Percentiles rank a stretch among this genome's conserved stretches.
phyloP scores from a whole-genome alignment of 2,113 vertebrate genomes.

The Machaerirhynchus nigripectus region DNA sequence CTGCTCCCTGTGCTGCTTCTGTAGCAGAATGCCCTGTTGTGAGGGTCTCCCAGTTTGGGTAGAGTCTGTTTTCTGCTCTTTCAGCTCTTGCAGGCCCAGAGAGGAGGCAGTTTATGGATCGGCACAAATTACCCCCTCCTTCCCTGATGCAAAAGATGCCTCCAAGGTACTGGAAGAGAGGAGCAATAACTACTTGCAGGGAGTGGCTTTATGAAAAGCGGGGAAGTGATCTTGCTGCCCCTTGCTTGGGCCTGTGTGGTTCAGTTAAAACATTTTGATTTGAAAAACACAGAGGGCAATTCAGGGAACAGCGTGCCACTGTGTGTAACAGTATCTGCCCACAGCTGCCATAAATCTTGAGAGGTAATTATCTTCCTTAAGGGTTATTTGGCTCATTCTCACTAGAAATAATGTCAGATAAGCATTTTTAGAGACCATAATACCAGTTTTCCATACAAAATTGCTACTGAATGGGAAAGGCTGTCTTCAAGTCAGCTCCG shows the following conservation, averaged over 20 bases:
- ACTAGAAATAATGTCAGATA: background rate
- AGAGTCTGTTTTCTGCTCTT: background rate
- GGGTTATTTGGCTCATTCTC: background rate
- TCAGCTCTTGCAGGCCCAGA: background rate
- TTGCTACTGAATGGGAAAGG: background rate
- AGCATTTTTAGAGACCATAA: background rate
- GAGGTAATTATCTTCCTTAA: constrained; percentile 13
- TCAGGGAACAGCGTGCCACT: background rate
- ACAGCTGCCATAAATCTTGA: constrained; percentile 22
- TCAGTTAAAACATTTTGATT: background rate
- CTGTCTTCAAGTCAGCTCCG: background rate
- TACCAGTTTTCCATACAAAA: background rate
- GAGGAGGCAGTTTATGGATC: background rate
- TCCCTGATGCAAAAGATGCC: background rate
- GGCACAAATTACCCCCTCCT: background rate
- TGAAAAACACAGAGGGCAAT: background rate
- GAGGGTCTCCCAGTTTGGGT: background rate
- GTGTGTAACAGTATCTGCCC: background rate
- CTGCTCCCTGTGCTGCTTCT: background rate
- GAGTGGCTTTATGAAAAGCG: background rate
- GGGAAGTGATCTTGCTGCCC: background rate
- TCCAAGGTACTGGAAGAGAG: background rate
- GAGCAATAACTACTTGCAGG: background rate
- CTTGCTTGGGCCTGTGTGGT: background rate
- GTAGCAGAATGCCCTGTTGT: background rate